phyloP scores from a whole-genome alignment of 1,140 invertebrate species.

The Condylostylus longicornis region DNA sequence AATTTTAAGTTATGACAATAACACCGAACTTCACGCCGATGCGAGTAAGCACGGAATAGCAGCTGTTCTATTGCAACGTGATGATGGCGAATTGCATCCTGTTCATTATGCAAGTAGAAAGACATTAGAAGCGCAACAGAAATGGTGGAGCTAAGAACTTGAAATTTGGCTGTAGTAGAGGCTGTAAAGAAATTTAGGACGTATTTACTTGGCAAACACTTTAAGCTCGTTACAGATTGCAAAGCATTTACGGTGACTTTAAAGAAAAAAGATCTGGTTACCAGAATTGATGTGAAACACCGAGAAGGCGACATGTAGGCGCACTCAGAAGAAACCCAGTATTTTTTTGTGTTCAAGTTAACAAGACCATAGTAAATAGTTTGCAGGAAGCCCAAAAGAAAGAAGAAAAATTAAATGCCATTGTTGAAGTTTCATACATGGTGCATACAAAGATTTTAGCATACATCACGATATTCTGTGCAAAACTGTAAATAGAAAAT shows the following conservation, averaged over 20 bases:
- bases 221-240: slow-evolving; percentile 25
- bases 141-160: slow-evolving; percentile 15
- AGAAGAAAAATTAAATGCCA: slow-evolving; percentile 3
- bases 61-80: slow-evolving; percentile 10
- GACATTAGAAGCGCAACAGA: slow-evolving; percentile 10
- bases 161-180: slow-evolving; percentile 13
- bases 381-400: slow-evolving; percentile 3
- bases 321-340: slow-evolving; percentile 27
- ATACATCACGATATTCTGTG: neutral
- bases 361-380: slow-evolving; percentile 1
- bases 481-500: slow-evolving; percentile 1
- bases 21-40: slow-evolving; percentile 14
- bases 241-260: slow-evolving; percentile 18
- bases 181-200: slow-evolving; percentile 12
- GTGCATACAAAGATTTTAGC: neutral
- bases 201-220: slow-evolving; percentile 29
- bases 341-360: slow-evolving; percentile 4
- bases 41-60: slow-evolving; percentile 11
- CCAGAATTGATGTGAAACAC: slow-evolving; percentile 26
- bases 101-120: slow-evolving; percentile 5
- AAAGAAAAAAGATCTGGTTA: slow-evolving; percentile 20
- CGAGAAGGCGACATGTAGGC: slow-evolving; percentile 31
- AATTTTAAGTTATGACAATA: slow-evolving; percentile 5
- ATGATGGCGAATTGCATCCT: slow-evolving; percentile 3
- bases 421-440: neutral